Base-by-base conservation (phyloP, 2,797 vertebrate species). In the Lycodopsis pacificus region DNA sequence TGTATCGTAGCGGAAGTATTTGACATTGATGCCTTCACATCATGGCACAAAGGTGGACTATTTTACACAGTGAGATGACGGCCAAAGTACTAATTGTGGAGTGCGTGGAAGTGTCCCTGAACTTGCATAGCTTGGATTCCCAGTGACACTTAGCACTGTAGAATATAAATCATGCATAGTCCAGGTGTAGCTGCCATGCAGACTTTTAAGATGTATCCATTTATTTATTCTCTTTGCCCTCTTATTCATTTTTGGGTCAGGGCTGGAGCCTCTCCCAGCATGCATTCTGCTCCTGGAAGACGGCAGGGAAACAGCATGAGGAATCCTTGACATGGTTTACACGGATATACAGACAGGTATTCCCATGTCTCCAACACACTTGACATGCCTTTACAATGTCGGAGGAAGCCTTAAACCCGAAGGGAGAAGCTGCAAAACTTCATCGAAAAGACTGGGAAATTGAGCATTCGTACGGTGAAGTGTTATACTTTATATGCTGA, bases 281-380 rank as follows among this genome's bases (percentile, higher is more conserved):
- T 77, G 71, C 62, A 27, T 69, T 56, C 76, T 54, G 51, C 53
- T 65, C 27, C 25, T 70, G 40, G 71, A 34, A 71, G 79, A 70
- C 7, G 14, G 25, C 61, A 32, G n/a, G 58, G 34, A 75, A 71
- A 68, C 46, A 46, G 46, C 42, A 42, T 30, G 12, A 46, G 44
- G 51, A 73, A 62, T 71, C 83, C 58, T 49, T 85, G 38, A 67
- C 40, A 53, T 42, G 67, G 36, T 73, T 76, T 83, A 61, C 65
- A 75, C 38, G 36, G 51, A 77, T 70, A 22, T n/a, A 64, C 49
- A 64, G 76, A 72, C 67, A 77, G 32, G 51, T 76, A 57, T 73
- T 76, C 68, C 73, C 73, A 68, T 72, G 72, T 69, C 34, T 84
- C 62, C 32, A 64, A 27, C 61, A 42, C 11, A 69, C n/a, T 44